Evolutionary conservation across 2,797 vertebrate genomes (phyloP), one percentile per base, ranked within the genome.

Genomic region (Sternarchorhynchus goeldii): DNA sequence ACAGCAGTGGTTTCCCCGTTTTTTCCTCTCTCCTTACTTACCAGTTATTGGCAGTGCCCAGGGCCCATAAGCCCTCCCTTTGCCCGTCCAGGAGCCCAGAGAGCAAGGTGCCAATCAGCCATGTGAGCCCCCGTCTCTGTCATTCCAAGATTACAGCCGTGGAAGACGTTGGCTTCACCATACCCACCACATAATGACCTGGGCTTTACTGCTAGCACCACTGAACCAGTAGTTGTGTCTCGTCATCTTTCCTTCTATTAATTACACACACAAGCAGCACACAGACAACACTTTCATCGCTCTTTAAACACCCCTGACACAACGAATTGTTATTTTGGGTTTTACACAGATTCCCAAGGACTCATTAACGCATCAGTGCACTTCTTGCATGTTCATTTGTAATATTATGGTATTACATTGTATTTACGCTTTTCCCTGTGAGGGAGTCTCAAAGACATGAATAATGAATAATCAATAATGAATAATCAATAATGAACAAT

Each of bases 111-210:
- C 68, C 60, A 87, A 84, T 86, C 83, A 20, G 56, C 18, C n/a
- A 5, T 85, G 83, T 81, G 90, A 88, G 88, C 90, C 93, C 90
- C 92, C 90, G 92, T 92, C 92, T 92, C 76, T 90, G 88, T 87
- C 91, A 91, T 92, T 91, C 92, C 90, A 88, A 88, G 90, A 90
- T 92, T 91, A 92, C 91, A 91, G 90, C 90, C 82, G 62, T 36
- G 89, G 85, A 92, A 89, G 88, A 89, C 90, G 81, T 90, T 91
- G 78, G 77, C 79, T 89, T 86, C 88, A 92, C 90, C 90, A 91
- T 87, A 83, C 88, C 89, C 86, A 59, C 32, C 81, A 73, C 79
- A 71, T 92, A 91, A 93, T 91, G 91, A 87, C 84, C 85, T 82
- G 88, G 89, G 83, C 89, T 89, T 25, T 89, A 87, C 86, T 82